Conservation (phyloP, 2,888 invertebrate genomes). For the Caenorhabditis sp. region DNA sequence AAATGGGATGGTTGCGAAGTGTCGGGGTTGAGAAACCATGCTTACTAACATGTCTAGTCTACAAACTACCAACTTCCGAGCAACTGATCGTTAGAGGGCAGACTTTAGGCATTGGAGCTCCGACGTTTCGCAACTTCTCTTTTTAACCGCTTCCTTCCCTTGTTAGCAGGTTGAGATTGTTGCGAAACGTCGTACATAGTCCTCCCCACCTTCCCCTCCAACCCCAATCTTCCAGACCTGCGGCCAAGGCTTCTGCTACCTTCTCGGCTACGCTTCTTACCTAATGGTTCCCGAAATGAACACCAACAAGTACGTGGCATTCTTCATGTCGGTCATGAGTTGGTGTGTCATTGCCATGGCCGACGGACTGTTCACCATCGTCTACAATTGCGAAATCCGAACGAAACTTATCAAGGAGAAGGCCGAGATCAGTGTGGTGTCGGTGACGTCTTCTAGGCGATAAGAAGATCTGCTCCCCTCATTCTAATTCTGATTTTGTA, state of each 20-base stretch:
- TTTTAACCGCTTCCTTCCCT: no score
- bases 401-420: constrained; percentile 1
- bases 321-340: constrained; percentile 44
- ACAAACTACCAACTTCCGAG: no score
- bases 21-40: no score
- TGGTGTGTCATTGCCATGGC: constrained; percentile 36
- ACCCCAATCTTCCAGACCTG: constrained; percentile 13
- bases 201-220: no score
- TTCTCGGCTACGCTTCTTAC: constrained; percentile 31
- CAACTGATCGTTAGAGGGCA: no score
- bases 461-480: neutral
- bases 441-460: neutral
- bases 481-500: no score
- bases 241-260: constrained; percentile 31
- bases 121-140: no score
- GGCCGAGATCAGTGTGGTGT: neutral
- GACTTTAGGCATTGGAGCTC: no score
- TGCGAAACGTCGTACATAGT: no score
- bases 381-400: constrained; percentile 38
- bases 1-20: no score
- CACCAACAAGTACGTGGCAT: constrained; percentile 46
- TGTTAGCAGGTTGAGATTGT: no score
- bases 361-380: constrained; percentile 41
- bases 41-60: no score
- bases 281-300: constrained; percentile 40